Percentiles rank a stretch among this genome's conserved stretches.
Evolutionary conservation across 2,888 invertebrate species (phyloP).

Genomic region (Rhaphigaster nebulosa): DNA sequence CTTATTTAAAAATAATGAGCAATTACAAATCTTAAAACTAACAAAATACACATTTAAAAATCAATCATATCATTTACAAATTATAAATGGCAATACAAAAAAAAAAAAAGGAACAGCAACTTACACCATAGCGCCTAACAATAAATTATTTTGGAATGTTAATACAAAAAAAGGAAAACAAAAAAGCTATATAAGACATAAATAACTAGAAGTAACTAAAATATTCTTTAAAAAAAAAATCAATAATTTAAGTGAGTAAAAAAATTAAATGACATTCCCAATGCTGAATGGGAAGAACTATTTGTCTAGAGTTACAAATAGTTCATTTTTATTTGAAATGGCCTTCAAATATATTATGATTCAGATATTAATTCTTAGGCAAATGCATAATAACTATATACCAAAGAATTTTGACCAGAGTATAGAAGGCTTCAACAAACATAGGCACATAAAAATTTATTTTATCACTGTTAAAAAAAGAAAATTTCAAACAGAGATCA

Average conservation of each 20-base stretch:
- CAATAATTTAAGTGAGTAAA: neutral
- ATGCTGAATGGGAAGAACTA: neutral
- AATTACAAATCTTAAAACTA: slow-evolving; percentile 41
- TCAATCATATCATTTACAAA: no score
- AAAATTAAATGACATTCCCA: neutral
- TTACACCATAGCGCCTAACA: neutral
- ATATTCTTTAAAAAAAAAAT: neutral
- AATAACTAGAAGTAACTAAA: neutral
- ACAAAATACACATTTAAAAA: slow-evolving; percentile 1
- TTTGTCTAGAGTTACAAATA: neutral
- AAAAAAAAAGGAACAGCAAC: slow-evolving; percentile 27
- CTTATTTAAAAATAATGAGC: slow-evolving; percentile 39
- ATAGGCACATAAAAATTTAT: neutral
- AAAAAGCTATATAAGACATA: neutral
- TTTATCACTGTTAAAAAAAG: neutral
- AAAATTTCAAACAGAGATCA: neutral
- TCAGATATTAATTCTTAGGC: neutral
- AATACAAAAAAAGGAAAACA: slow-evolving; percentile 14
- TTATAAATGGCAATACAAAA: neutral
- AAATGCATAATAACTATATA: no score
- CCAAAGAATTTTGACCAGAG: neutral
- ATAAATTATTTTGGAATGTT: slow-evolving; percentile 36
- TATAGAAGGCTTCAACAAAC: neutral
- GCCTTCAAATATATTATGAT: neutral
- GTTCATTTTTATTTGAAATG: neutral